These are phyloP conservation scores for Catharus minimus DNA, from an alignment of 2,113 vertebrate genomes.

Conservation along the genomic window DNA sequence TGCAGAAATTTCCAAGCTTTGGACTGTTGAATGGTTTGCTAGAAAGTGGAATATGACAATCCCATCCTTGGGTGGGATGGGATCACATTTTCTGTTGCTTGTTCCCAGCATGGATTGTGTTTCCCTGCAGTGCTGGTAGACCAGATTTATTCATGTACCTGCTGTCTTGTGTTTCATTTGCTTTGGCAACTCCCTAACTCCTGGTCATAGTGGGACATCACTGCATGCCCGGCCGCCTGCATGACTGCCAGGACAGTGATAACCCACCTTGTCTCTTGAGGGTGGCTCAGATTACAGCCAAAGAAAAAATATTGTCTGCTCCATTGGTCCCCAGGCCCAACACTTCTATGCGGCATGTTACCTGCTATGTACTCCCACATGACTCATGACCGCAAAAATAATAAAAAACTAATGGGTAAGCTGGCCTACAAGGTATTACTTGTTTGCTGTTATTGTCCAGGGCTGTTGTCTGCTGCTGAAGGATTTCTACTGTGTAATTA, in stretches of 20 bases:
- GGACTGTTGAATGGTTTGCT: neutral
- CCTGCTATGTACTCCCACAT: neutral
- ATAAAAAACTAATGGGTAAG: neutral
- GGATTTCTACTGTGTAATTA: neutral
- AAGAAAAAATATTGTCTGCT: neutral
- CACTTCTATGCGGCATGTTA: neutral
- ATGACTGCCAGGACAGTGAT: neutral
- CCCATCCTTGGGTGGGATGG: neutral
- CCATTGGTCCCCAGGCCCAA: neutral
- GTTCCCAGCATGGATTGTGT: neutral
- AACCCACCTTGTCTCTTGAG: neutral
- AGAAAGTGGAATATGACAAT: neutral
- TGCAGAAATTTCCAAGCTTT: neutral
- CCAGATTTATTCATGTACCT: neutral
- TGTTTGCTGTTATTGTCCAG: neutral
- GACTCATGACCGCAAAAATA: neutral
- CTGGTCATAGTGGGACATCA: neutral
- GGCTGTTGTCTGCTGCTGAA: neutral
- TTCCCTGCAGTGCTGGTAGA: neutral
- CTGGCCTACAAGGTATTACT: neutral
- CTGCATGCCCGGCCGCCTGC: fast-evolving
- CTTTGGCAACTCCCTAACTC: neutral
- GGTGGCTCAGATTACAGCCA: neutral
- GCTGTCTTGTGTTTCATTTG: neutral
- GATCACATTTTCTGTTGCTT: neutral